Evolutionary conservation across 2,797 vertebrate species (phyloP).

Genomic region (Spinus olivaceus): DNA sequence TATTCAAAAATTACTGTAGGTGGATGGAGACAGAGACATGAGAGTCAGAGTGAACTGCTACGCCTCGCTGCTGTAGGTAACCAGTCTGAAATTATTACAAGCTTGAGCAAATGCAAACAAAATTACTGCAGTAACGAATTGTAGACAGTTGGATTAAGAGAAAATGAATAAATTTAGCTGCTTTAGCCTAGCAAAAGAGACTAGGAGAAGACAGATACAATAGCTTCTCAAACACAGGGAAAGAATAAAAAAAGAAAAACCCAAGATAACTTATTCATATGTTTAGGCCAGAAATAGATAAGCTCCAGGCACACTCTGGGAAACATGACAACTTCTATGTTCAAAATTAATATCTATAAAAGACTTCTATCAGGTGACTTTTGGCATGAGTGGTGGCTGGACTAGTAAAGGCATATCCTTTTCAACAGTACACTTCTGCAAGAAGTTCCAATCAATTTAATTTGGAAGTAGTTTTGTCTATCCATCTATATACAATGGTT

Average conservation of each 20-base stretch:
- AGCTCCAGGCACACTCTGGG: not conserved
- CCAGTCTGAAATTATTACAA: not conserved
- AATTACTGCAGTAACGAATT: not conserved
- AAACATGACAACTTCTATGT: not conserved
- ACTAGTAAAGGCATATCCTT: not conserved
- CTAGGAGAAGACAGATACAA: not conserved
- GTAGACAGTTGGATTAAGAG: not conserved
- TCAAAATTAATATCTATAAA: not conserved
- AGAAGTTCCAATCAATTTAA: not conserved
- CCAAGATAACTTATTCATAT: not conserved
- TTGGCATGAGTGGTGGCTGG: not conserved
- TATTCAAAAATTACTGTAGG: not conserved
- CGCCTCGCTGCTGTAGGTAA: not conserved
- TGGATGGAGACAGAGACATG: not conserved
- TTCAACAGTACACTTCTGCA: not conserved
- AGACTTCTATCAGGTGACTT: not conserved
- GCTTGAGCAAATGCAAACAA: not conserved
- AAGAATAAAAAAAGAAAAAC: not conserved
- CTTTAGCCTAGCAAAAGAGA: not conserved
- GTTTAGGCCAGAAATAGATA: not conserved
- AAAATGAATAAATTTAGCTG: not conserved
- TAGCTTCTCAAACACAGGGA: not conserved
- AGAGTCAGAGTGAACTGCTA: not conserved
- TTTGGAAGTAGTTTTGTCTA: not conserved
- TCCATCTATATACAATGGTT: not conserved